Base-by-base conservation (phyloP, 1,140 invertebrate genomes). In the Tetramorium simillimum region DNA sequence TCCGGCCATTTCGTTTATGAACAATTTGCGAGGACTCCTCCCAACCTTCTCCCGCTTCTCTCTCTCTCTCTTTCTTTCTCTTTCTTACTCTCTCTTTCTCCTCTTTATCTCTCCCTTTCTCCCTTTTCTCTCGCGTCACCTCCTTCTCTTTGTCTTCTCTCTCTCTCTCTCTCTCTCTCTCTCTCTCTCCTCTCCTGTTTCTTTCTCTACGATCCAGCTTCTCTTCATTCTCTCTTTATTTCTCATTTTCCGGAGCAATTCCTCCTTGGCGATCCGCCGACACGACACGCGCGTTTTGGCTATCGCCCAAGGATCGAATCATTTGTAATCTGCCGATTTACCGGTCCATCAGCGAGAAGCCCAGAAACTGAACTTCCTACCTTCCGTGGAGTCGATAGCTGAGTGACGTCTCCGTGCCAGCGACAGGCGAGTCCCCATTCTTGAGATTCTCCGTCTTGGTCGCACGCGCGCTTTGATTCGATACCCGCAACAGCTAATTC, bases 331-430 rank as follows among this genome's bases (percentile, higher is more conserved):
- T 62, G 77, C 85, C 80, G 80, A 81, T 90, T 85, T 75, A 56
- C 60, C 53, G 53, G 56, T 73, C 63, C 73, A 62, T n/a, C 58
- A 65, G 28, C 33, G 28, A 88, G 21, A 88, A 88, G 62, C 60
- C 89, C 69, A 43, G 4, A 33, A 33, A 37, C 86, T 62, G 43
- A 88, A 86, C 37, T 86, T 91, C 85, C 90, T 75, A 56, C 78
- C 92, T 70, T 53, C 78, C 92, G 94, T 89, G 94, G 94, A 95
- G 95, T 95, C 94, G 90, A 93, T 95, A 95, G 94, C 92, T 95
- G 95, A 95, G 93, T 92, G 94, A 95, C 92, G 93, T 92, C 92
- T 95, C 94, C 94, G 95, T 95, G 95, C 94, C 92, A 94, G 93
- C 92, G 91, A 94, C 90, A 93, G 85, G 93, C 94, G 93, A 95